Evolutionary conservation across 2,888 invertebrate genomes (phyloP), one percentile per base, ranked within the genome.

Genomic region (Cephus sareptanus): DNA sequence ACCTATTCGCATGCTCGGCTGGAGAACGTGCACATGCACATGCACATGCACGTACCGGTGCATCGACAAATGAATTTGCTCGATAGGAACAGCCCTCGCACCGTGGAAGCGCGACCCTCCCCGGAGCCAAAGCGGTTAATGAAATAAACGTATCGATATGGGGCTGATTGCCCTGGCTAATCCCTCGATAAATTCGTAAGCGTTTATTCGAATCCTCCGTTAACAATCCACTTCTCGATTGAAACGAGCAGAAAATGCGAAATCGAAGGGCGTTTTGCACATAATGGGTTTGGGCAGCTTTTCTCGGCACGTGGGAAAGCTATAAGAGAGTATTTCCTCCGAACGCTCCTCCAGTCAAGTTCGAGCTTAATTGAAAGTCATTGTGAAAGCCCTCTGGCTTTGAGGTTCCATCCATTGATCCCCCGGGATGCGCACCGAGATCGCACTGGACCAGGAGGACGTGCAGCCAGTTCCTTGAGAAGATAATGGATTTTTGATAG

Each of bases 121-220:
- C 34, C 35, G 78, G 69, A 74, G 69, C 40, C 80, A 74, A 73
- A 76, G 75, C 81, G 82, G 80, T 86, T 84, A 85, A 86, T 86
- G 83, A 85, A 86, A 87, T 85, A 83, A 85, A 85, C 85, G 82
- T 83, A 84, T 84, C 83, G 82, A 81, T 83, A 80, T 79, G 79
- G 79, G 81, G 82, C 82, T 80, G 81, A 83, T 85, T 83, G 84
- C 81, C 77, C 76, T 77, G 77, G 81, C 84, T 85, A 86, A 85
- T 85, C 85, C 82, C 79, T 77, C 83, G 77, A 76, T 86, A 85
- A 85, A 86, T 86, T 85, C 82, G 74, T 81, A 77, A 76, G 75
- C 68, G 77, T 76, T 78, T 73, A 30, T 37, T 78, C 69, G 75
- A 75, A 34, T 33, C 1, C 56, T 23, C 56, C 56, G 56, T 56